Conservation (phyloP, 2,888 invertebrate genomes). For the Agriopis marginaria region DNA sequence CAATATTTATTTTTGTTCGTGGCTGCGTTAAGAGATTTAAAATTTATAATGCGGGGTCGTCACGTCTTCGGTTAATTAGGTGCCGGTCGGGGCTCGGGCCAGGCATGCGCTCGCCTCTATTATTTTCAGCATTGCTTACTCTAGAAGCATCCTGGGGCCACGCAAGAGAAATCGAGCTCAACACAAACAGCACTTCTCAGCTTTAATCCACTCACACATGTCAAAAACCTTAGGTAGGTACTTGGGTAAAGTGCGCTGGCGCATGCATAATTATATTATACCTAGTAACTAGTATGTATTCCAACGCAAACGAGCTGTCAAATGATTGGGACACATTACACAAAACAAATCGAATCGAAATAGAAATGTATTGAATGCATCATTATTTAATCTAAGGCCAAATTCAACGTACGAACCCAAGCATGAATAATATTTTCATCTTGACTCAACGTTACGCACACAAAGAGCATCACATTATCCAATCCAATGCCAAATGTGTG, state of each 20-base stretch:
- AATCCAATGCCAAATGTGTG: background rate
- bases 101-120: slow-evolving; percentile 67
- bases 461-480: background rate
- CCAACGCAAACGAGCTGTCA: no score
- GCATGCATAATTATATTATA: no score
- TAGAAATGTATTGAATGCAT: background rate
- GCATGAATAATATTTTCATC: background rate
- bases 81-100: slow-evolving; percentile 58
- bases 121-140: slow-evolving; percentile 65
- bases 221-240: background rate
- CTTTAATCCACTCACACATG: background rate
- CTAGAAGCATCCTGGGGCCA: slow-evolving; percentile 44
- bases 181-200: background rate
- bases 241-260: background rate
- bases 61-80: slow-evolving; percentile 81
- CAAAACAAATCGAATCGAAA: no score
- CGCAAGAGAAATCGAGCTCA: slow-evolving; percentile 6
- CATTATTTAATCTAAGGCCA: background rate
- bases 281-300: no score
- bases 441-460: background rate
- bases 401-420: background rate
- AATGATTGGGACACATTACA: no score
- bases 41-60: slow-evolving; percentile 78
- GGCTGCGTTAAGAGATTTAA: slow-evolving; percentile 71
- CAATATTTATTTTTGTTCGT: slow-evolving; percentile 64